These are phyloP conservation scores for Thumatha senex DNA, from an alignment of 2,888 invertebrate species.

Conservation along the genomic window DNA sequence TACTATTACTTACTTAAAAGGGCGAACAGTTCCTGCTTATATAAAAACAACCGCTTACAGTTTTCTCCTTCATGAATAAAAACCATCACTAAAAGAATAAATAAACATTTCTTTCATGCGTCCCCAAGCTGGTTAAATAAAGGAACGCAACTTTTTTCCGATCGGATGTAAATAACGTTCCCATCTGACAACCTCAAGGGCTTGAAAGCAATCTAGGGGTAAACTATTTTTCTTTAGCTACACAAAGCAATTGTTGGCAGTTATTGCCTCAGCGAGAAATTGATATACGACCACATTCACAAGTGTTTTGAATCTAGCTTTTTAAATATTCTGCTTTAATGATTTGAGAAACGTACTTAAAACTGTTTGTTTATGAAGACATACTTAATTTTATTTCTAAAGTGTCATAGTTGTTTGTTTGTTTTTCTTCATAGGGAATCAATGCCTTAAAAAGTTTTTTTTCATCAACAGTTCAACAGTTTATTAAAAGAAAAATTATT, in stretches of 20 bases:
- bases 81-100: conserved; percentile 43
- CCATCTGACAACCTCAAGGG: conserved; percentile 66
- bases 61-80: conserved; percentile 32
- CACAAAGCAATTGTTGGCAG: conserved; percentile 71
- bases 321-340: not conserved
- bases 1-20: not conserved
- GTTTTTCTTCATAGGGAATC: too few species aligned
- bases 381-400: too few species aligned
- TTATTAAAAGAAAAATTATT: too few species aligned
- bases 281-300: conserved; percentile 31
- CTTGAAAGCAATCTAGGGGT: conserved; percentile 67
- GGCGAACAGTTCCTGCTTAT: conserved; percentile 4
- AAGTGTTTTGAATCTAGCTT: not conserved
- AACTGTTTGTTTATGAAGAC: not conserved
- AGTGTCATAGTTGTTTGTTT: not conserved
- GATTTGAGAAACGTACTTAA: too few species aligned
- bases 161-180: conserved; percentile 67
- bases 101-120: conserved; percentile 41
- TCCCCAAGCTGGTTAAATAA: conserved; percentile 46
- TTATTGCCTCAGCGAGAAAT: conserved; percentile 61
- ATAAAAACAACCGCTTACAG: conserved; percentile 15
- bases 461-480: too few species aligned
- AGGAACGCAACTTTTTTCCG: conserved; percentile 52
- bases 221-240: conserved; percentile 65
- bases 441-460: too few species aligned